Evolutionary conservation across 2,888 invertebrate genomes (phyloP).

Genomic region (Gandaritis pyraliata): DNA sequence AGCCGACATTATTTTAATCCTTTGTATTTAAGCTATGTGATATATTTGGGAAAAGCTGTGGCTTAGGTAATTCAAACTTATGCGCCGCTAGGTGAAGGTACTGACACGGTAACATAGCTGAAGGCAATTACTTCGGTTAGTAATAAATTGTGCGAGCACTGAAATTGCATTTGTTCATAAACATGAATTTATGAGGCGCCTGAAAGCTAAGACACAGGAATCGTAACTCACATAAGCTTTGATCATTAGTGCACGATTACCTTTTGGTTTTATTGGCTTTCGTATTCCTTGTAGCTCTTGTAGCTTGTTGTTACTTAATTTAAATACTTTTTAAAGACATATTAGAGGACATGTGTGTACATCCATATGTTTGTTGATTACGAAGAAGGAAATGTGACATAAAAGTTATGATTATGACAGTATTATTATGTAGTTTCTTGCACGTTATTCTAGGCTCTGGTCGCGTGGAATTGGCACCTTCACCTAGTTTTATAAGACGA

Average conservation of each 20-base stretch:
- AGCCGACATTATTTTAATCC: conserved; percentile 10
- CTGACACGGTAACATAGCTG: conserved; percentile 5
- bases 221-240: conserved; percentile 15
- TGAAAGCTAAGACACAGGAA: not conserved
- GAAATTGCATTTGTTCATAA: conserved; percentile 24
- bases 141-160: conserved; percentile 6
- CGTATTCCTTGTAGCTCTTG: not conserved
- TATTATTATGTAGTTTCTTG: too few relatives aligned
- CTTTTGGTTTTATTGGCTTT: not conserved
- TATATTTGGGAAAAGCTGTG: conserved; percentile 17
- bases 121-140: conserved; percentile 12
- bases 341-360: too few relatives aligned
- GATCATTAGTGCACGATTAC: not conserved
- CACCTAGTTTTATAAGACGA: too few relatives aligned
- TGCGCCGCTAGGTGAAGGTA: conserved; percentile 13
- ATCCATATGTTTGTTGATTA: too few relatives aligned
- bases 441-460: too few relatives aligned
- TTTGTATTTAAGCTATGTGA: conserved; percentile 5
- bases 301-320: too few relatives aligned
- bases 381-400: too few relatives aligned
- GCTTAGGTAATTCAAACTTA: conserved; percentile 13
- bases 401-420: too few relatives aligned
- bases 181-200: conserved; percentile 17
- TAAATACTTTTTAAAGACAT: too few relatives aligned
- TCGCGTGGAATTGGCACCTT: too few relatives aligned